These are phyloP conservation scores for Calliopsis andreniformis DNA, from an alignment of 1,140 invertebrate genomes.

Conservation along the genomic window DNA sequence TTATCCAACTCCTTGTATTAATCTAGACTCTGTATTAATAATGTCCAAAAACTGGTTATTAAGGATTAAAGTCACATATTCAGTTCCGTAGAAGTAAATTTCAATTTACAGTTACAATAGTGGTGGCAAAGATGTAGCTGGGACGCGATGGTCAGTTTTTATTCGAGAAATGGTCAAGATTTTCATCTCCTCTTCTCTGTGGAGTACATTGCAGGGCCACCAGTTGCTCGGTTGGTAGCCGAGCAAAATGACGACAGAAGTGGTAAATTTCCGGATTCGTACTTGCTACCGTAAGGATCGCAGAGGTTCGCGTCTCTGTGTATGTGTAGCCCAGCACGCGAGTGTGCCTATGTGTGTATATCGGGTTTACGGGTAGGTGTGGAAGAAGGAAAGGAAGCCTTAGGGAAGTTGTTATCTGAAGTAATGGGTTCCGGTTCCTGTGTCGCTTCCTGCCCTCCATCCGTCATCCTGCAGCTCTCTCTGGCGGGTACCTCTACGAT, in stretches of 20 bases:
- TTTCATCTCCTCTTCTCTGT: not conserved
- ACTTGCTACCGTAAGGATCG: constrained; percentile 8
- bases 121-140: not conserved
- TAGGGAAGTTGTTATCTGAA: constrained; percentile 73
- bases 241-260: constrained; percentile 63
- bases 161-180: constrained; percentile 2
- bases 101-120: not conserved
- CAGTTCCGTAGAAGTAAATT: no score
- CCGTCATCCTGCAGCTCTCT: constrained; percentile 61
- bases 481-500: constrained; percentile 40
- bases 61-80: no score
- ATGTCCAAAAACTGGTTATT: no score
- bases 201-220: constrained; percentile 39
- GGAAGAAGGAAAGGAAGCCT: constrained; percentile 62
- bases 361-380: constrained; percentile 39
- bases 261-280: constrained; percentile 66
- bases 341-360: constrained; percentile 10
- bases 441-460: constrained; percentile 70
- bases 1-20: no score
- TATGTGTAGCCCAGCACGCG: not conserved
- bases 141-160: not conserved
- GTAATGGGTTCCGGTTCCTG: constrained; percentile 73
- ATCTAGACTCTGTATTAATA: no score
- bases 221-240: constrained; percentile 57
- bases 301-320: constrained; percentile 22